Conservation (phyloP, 2,797 vertebrate species). For the Schizopygopsis malacanthus region DNA sequence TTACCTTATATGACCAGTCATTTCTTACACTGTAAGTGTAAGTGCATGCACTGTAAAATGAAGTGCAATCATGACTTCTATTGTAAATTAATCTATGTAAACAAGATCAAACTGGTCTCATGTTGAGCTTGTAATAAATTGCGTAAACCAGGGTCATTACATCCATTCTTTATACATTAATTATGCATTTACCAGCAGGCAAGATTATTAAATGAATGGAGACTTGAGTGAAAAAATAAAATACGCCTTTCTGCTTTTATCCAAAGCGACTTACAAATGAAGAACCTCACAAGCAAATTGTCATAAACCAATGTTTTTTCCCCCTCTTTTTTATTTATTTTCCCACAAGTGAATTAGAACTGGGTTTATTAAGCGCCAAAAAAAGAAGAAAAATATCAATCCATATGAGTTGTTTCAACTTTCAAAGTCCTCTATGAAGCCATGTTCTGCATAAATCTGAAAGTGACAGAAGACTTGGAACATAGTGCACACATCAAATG, state of each 20-base stretch:
- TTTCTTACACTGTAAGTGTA: too few species aligned
- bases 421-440: constrained; percentile 3
- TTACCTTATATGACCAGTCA: too few species aligned
- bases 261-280: not conserved
- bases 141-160: constrained; percentile 1
- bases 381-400: not conserved
- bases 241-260: not conserved
- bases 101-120: not conserved
- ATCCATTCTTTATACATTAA: not conserved
- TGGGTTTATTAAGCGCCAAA: not conserved
- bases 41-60: too few species aligned
- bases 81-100: not conserved
- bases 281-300: not conserved
- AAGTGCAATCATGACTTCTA: not conserved
- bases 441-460: not conserved
- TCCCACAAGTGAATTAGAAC: not conserved
- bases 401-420: not conserved
- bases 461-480: not conserved
- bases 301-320: too few species aligned
- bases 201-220: not conserved
- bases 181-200: not conserved
- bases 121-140: not conserved
- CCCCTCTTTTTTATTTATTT: not conserved
- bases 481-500: not conserved
- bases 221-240: too few species aligned